Percentiles rank a stretch among this genome's conserved stretches.
Evolutionary conservation across 2,113 vertebrate species (phyloP).

Genomic region (Arvicanthis niloticus): DNA sequence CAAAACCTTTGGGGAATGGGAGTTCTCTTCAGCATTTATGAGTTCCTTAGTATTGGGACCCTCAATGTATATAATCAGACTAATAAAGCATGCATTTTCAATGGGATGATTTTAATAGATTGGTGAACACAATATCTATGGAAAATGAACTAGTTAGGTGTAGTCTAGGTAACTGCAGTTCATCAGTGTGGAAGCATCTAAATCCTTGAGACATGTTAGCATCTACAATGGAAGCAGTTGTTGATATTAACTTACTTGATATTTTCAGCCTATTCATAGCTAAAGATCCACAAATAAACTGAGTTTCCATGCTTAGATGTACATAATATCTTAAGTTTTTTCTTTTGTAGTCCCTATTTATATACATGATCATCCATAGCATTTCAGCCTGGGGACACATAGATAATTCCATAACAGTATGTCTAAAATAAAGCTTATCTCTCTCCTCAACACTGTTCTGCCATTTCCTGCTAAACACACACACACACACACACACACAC

Average conservation of each 20-base stretch:
- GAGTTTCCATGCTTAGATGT: not conserved
- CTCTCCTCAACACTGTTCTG: not conserved
- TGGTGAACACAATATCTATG: not conserved
- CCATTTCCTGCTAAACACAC: not conserved
- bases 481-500: not conserved
- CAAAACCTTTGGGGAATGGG: not conserved
- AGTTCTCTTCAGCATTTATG: constrained; percentile 16
- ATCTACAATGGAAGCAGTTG: not conserved
- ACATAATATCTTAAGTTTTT: not conserved
- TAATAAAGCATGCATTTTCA: constrained; percentile 16
- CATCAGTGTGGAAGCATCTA: not conserved
- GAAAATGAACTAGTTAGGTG: not conserved
- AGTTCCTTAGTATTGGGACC: not conserved
- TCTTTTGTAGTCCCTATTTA: not conserved
- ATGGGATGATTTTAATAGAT: constrained; percentile 16
- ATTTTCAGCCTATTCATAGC: not conserved
- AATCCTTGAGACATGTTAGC: not conserved
- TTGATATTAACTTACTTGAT: not conserved
- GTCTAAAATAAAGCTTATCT: not conserved
- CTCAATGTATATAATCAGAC: not conserved
- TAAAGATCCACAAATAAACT: not conserved
- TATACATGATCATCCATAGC: not conserved
- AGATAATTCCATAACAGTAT: not conserved
- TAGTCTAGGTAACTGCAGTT: not conserved
- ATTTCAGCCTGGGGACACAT: not conserved